Evolutionary conservation across 2,113 vertebrate genomes (phyloP), one percentile per base, ranked within the genome.

Genomic region (Lucifuga dentata): DNA sequence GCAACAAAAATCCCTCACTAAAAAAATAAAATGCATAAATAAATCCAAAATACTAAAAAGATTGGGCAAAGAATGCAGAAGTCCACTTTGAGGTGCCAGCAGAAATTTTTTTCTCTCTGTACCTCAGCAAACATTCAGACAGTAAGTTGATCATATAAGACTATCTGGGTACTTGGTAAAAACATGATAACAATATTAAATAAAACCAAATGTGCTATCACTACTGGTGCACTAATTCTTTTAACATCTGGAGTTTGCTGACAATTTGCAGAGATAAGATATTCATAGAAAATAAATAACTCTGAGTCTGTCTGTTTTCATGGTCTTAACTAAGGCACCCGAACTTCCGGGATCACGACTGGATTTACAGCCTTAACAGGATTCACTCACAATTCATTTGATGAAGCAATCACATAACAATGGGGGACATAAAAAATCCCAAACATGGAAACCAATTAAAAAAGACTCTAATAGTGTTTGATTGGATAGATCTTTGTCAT

Each of bases 1-100:
- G 50, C 52, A 73, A 44, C 67, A 70, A 56, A 32, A 64, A 57
- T 21, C 64, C 76, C 52, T 29, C 29, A 41, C 45, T 2, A 73
- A 59, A 68, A 45, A 60, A 63, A 45, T 23, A 5, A 64, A 52
- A n/a, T 9, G 48, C 2, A 50, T 23, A 46, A 50, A 43, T 21
- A 49, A 48, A 60, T 2, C 41, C 8, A 32, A 58, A 76, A 8
- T 1, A 23, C 32, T 36, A 55, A 26, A 19, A 45, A n/a, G 2
- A 61, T 65, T 63, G 3, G 3, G 38, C 41, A 64, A 58, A 24
- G 43, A 24, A 68, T 73, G 62, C 33, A 29, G 24, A 38, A 11
- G 26, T 72, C 43, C 29, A 33, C 44, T 67, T 29, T 73, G 16
- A 39, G 53, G 32, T 43, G 21, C 24, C 38, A 29, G 53, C 52